Evolutionary conservation across 2,797 vertebrate species (phyloP).

Genomic region (Gallirallus australis): DNA sequence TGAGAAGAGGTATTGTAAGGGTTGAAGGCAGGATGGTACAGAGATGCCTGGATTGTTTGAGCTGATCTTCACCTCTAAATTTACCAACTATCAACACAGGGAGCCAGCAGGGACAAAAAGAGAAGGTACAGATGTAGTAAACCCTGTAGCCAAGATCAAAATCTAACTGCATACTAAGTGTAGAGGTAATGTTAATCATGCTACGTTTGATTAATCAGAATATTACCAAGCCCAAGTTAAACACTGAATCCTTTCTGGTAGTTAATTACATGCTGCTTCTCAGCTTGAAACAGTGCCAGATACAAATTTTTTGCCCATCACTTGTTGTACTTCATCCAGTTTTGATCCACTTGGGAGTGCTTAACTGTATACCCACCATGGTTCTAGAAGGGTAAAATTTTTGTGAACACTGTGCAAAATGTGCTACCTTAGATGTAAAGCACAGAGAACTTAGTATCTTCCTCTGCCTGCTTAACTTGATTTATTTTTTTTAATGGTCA

Average conservation of each 20-base stretch:
- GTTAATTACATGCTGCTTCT: neutral
- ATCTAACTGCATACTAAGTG: neutral
- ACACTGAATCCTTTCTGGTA: neutral
- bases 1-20: neutral
- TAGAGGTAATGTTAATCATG: neutral
- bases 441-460: neutral
- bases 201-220: constrained; percentile 19
- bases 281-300: neutral
- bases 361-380: neutral
- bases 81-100: neutral
- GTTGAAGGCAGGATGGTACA: neutral
- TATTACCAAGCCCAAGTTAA: neutral
- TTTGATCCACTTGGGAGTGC: neutral
- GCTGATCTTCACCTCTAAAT: neutral
- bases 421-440: neutral
- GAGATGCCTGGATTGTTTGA: neutral
- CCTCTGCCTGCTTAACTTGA: neutral
- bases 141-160: neutral
- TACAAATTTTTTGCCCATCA: neutral
- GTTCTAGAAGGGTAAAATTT: neutral
- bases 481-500: neutral
- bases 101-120: neutral
- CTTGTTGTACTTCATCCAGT: neutral
- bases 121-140: neutral
- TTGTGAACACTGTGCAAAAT: neutral